Base-by-base conservation (phyloP, 1,140 invertebrate species). In the Drosophila ficusphila region DNA sequence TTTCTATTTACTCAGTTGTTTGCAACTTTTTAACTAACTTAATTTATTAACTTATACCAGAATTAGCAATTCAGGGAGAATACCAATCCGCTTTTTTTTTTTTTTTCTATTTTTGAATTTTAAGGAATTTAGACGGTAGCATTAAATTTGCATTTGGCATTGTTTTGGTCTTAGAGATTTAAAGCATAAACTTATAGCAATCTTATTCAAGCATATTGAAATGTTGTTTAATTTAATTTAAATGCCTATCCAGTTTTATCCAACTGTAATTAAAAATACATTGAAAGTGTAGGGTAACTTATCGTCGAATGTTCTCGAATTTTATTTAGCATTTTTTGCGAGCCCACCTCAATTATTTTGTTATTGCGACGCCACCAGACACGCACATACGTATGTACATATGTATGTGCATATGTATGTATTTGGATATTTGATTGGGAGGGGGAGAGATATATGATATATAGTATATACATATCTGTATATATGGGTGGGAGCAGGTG, bases 301-400 rank as follows among this genome's bases (percentile, higher is more conserved):
- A 18, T 36, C 25, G 56, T 58, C 49, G 47, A 31, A 31, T 7
- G 23, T 0, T 9, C 2, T 3, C 7, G 4, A 12, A 14, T 18
- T 47, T 64, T 16, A 18, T 39, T 48, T 5, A 19, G 8, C 6
- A 18, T 38, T 65, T 29, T 48, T 38, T 23, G 18, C 25, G 57
- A 73, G 33, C 70, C 70, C 70, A 73, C 70, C 70, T 73, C 70
- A 73, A 73, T 73, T 73, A 73, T 62, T 72, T 73, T 73, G 48
- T 73, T 73, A 62, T 73, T 73, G 68, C 68, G 70, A 47, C 53
- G 67, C 51, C 33, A 31, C 14, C 51, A 38, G 21, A 48, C 52
- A 34, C 54, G 39, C 53, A 62, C 27, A 58, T 33, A 56, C 19
- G n/a, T 46, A 23, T 8, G 12, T 27, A 44, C 8, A 31, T 51